Conservation (phyloP, 2,888 invertebrate species). For the Oxystoma pomonae region DNA sequence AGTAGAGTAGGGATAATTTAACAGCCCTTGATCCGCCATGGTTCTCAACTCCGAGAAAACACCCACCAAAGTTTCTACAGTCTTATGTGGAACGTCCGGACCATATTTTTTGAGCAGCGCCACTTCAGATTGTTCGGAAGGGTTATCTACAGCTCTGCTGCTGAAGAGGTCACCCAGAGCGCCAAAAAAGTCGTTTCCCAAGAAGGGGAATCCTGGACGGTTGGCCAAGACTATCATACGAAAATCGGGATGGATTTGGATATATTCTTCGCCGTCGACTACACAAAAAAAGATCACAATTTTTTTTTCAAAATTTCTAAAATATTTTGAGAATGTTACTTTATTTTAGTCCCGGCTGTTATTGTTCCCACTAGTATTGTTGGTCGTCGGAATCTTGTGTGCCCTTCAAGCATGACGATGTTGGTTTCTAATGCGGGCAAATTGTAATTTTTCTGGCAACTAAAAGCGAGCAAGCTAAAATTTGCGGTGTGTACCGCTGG, state of each 20-base stretch:
- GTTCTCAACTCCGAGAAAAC: constrained; percentile 83
- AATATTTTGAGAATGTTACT: no score
- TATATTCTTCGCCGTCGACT: constrained; percentile 14
- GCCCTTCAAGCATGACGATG: no score
- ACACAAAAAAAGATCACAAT: no score
- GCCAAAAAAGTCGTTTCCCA: constrained; percentile 95
- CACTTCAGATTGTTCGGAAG: constrained; percentile 82
- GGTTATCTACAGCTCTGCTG: constrained; percentile 94
- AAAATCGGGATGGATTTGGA: constrained; percentile 73
- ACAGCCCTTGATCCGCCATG: constrained; percentile 88
- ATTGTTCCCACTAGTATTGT: no score
- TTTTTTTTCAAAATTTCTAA: no score
- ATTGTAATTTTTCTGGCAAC: no score
- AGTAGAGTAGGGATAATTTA: constrained; percentile 96
- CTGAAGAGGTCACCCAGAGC: constrained; percentile 83
- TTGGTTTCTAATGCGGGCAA: no score
- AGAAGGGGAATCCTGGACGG: constrained; percentile 94
- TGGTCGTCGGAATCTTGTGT: no score
- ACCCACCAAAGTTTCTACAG: constrained; percentile 72
- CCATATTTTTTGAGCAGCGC: constrained; percentile 83
- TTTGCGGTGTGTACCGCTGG: no score
- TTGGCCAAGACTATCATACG: constrained; percentile 93
- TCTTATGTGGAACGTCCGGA: constrained; percentile 72
- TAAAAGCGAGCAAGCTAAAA: no score
- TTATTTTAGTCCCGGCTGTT: no score